Percentiles rank a stretch among this genome's conserved stretches.
These are phyloP conservation scores for Leptura quadrifasciata DNA, from an alignment of 2,888 invertebrate species.

Conservation along the genomic window DNA sequence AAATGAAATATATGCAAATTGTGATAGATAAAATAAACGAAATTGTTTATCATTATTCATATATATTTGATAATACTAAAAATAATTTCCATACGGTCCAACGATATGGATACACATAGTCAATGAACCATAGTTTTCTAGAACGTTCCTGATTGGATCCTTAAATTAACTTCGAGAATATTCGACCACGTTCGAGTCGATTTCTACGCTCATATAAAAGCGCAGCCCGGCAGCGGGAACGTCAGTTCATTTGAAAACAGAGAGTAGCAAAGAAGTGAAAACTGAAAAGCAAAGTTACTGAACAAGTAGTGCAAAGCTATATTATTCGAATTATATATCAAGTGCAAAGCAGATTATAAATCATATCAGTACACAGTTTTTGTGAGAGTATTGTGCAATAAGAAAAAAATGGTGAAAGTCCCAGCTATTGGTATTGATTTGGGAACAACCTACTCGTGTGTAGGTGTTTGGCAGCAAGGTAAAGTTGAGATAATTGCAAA, in stretches of 20 bases:
- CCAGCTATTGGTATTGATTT: slow-evolving; percentile 86
- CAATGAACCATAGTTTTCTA: background rate
- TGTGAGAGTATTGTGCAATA: background rate
- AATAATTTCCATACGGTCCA: background rate
- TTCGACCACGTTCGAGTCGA: slow-evolving; percentile 1
- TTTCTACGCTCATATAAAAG: background rate
- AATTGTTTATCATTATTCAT: background rate
- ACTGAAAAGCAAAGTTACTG: slow-evolving; percentile 73
- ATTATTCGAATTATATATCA: no score
- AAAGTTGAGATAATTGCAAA: slow-evolving; percentile 91
- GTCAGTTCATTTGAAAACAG: slow-evolving; percentile 53
- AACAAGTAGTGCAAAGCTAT: slow-evolving; percentile 74
- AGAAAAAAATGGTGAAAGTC: slow-evolving; percentile 66
- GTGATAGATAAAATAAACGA: background rate
- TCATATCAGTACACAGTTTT: background rate
- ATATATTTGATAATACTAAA: background rate
- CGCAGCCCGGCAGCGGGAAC: background rate
- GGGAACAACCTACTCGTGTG: slow-evolving; percentile 91
- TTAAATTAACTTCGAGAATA: background rate
- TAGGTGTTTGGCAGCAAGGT: slow-evolving; percentile 87
- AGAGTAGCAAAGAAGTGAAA: background rate
- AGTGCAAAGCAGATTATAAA: background rate
- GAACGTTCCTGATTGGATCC: background rate
- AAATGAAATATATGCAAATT: background rate
- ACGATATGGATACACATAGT: background rate